These are phyloP conservation scores for Pan paniscus DNA, from an alignment of 2,113 vertebrate genomes.

Conservation along the genomic window DNA sequence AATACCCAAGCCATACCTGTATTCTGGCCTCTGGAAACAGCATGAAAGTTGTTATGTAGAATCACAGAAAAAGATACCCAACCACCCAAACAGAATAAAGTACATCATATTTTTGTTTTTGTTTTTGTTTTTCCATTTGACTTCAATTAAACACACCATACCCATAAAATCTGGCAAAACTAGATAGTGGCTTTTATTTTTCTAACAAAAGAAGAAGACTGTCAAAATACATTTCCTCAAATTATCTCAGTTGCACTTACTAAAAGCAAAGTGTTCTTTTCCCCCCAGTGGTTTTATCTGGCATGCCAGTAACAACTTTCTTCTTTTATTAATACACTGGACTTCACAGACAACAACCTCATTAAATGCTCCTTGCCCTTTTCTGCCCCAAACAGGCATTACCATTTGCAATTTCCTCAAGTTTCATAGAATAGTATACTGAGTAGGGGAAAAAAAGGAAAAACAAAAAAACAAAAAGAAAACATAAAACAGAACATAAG, in stretches of 20 bases:
- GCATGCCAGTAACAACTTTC: neutral
- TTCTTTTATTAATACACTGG: conserved; percentile 57
- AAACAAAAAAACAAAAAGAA: neutral
- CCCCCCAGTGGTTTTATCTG: neutral
- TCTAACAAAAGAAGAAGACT: neutral
- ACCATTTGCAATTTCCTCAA: conserved; percentile 41
- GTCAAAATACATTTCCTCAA: neutral
- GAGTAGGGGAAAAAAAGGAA: neutral
- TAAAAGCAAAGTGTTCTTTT: neutral
- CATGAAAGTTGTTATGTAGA: neutral
- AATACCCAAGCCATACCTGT: neutral
- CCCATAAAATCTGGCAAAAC: neutral
- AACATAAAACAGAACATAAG: conserved; percentile 58
- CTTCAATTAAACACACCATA: neutral
- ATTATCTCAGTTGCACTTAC: neutral
- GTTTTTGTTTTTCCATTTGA: neutral
- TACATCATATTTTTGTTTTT: neutral
- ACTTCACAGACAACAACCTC: neutral
- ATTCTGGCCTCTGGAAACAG: neutral
- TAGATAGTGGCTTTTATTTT: neutral
- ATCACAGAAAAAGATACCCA: neutral
- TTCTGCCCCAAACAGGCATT: neutral
- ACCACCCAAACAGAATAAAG: neutral
- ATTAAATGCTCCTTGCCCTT: conserved; percentile 16
- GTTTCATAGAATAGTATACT: conserved; percentile 13